phyloP scores from a whole-genome alignment of 2,113 vertebrate species.

The Chitala chitala region DNA sequence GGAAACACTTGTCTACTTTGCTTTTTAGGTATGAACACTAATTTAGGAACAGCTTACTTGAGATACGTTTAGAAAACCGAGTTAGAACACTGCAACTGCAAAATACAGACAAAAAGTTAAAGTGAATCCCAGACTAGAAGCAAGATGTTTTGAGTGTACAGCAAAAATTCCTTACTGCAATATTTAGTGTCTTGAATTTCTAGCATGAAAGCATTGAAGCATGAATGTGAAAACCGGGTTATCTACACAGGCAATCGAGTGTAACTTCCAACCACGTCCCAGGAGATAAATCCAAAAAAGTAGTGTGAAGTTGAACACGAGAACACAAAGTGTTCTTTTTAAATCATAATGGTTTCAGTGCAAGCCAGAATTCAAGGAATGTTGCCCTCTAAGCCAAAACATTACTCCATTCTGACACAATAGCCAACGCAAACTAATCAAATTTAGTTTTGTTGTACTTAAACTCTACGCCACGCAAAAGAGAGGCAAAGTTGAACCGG shows the following conservation, averaged over 20 bases:
- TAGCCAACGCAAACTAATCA: conserved; percentile 11
- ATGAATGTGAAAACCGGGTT: background rate
- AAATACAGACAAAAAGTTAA: background rate
- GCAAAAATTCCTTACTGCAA: conserved; percentile 15
- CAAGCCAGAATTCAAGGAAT: conserved; percentile 18
- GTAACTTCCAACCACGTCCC: background rate
- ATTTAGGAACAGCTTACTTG: background rate
- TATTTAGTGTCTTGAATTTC: background rate
- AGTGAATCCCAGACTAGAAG: background rate
- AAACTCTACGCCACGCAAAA: background rate
- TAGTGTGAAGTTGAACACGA: background rate
- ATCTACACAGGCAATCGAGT: background rate
- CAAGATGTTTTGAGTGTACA: background rate
- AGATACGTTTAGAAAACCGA: background rate
- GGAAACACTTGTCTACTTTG: background rate
- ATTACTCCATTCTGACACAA: background rate
- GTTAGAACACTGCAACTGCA: background rate
- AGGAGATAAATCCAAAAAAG: background rate
- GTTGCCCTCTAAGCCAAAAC: background rate
- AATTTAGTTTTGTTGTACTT: background rate
- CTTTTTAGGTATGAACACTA: background rate
- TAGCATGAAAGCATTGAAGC: background rate
- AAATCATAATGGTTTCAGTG: background rate
- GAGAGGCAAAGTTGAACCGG: background rate
- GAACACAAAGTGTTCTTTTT: background rate